Evolutionary conservation across 2,888 invertebrate species (phyloP), one percentile per base, ranked within the genome.

Genomic region (Prionchulus punctatus): DNA sequence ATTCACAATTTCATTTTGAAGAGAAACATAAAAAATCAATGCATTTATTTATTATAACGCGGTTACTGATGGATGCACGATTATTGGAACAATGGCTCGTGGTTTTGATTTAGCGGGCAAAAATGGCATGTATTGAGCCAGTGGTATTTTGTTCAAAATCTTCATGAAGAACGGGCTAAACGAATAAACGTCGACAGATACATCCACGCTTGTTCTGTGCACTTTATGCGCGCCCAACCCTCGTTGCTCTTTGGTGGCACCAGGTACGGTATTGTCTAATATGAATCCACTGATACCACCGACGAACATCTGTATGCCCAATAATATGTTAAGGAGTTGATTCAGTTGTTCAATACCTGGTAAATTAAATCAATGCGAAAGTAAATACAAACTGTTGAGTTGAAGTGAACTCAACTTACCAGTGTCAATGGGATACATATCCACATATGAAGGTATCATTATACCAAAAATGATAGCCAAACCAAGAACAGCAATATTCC

Each of bases 401-500:
- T n/a, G n/a, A n/a, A n/a, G n/a, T n/a, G n/a, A n/a, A n/a, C n/a
- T n/a, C n/a, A n/a, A n/a, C n/a, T n/a, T 52, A 55, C 42, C 53
- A 25, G 54, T 55, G 7, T 18, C 26, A 3, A 30, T 26, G 18
- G 53, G 56, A 56, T 21, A 57, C 2, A 58, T 53, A 2, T 57
- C 53, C 30, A 72, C 57, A 68, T 68, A 71, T 12, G 60, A 55
- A 0, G 72, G 71, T 36, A 75, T 62, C 52, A 70, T 78, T 75
- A 89, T 71, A 1, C 88, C 88, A 66, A 86, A 83, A 75, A 89
- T 87, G 59, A 89, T 76, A 1, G 88, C 85, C 65, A 88, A 81
- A 23, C 90, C 90, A 31, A 90, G 78, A 62, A 90, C 85, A 72
- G 88, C 88, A 47, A 90, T 77, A 75, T 90, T 90, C 55, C 90